Evolutionary conservation across 2,888 invertebrate genomes (phyloP), one percentile per base, ranked within the genome.

Genomic region (Erannis defoliaria): DNA sequence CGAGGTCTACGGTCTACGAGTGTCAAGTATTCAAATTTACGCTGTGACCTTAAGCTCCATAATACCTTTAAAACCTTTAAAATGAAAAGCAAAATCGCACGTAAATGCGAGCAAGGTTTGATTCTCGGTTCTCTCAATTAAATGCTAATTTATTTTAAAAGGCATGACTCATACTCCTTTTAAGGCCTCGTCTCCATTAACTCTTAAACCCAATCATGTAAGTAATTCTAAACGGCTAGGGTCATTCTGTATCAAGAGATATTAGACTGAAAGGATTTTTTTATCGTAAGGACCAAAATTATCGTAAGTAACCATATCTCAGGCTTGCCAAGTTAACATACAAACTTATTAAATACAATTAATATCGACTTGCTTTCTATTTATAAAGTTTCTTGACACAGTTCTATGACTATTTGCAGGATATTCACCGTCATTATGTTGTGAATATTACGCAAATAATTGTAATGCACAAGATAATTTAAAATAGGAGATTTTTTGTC

Each of bases 101-200:
- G n/a, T n/a, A 26, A 9, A 21, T 14, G 10, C 19, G 35, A 16
- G 23, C 50, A 31, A 51, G 31, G 40, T 51, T 40, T 40, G 37
- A 40, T 51, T 51, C 31, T 29, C 26, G n/a, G 5, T 12, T n/a
- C n/a, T n/a, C 18, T 19, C 26, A 51, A n/a, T 51, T 33, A 29
- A 40, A 31, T 31, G 40, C n/a, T 18, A 51, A 40, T 51, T 51
- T 51, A 31, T 51, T 51, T 38, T 51, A 38, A 23, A 51, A n/a
- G 10, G 10, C 12, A 18, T 51, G 51, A 51, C 19, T 51, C 51
- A 51, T 31, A 10, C n/a, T 19, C 29, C 40, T 38, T 29, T 40
- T 31, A 51, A 31, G 51, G 9, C n/a, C 29, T 40, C 29, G 40
- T 51, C 51, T 51, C 40, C 14, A 33, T 48, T 48, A 23, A 35